Conservation (phyloP, 2,888 invertebrate species). For the Trachelus troglodyta region DNA sequence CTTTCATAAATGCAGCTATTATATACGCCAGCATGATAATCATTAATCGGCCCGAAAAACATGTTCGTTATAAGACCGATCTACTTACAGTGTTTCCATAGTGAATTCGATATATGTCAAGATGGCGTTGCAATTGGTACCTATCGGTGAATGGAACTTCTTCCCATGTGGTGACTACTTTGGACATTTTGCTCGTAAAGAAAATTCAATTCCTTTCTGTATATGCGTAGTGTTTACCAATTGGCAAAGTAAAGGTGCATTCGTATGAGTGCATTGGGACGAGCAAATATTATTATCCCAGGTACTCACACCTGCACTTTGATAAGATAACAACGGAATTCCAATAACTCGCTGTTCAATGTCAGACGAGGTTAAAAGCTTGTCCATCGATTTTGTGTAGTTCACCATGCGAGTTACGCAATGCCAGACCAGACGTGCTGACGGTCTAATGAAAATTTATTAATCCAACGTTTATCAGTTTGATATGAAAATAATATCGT, state of each 20-base stretch:
- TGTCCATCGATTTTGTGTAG: not conserved
- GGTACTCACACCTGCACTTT: not conserved
- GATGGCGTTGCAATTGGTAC: not conserved
- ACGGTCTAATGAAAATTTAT: not conserved
- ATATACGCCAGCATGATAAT: constrained; percentile 5
- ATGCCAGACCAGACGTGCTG: not conserved
- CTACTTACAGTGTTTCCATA: not conserved
- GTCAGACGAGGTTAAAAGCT: not conserved
- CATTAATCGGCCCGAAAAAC: constrained; percentile 1
- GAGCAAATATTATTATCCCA: not conserved
- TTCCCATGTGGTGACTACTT: not conserved
- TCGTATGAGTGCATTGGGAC: not conserved
- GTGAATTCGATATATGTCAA: not conserved
- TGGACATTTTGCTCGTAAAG: not conserved
- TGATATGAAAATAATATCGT: not conserved
- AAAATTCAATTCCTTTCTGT: not conserved
- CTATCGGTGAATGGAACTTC: not conserved
- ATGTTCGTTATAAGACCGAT: not conserved
- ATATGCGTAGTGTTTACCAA: not conserved
- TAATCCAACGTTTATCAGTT: not conserved
- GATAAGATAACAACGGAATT: not conserved
- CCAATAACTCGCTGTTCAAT: not conserved
- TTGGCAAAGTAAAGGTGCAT: not conserved
- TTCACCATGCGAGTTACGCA: not conserved
- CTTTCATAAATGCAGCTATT: constrained; percentile 29